Evolutionary conservation across 2,113 vertebrate genomes (phyloP).

Genomic region (Casuarius casuarius): DNA sequence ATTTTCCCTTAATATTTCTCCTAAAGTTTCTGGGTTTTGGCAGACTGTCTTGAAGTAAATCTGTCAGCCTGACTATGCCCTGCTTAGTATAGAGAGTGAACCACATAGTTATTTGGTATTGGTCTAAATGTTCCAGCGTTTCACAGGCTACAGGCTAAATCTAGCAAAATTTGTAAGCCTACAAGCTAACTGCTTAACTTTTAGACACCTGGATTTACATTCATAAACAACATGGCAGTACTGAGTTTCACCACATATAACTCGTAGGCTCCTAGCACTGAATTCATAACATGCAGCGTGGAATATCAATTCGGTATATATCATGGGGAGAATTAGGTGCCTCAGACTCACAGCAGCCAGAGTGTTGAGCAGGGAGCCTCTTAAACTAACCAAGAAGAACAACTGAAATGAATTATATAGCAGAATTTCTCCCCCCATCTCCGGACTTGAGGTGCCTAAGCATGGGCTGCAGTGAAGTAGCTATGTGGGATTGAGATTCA

Average conservation of each 20-base stretch:
- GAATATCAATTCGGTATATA: not conserved
- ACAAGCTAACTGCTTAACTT: not conserved
- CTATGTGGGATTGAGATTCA: not conserved
- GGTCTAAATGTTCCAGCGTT: not conserved
- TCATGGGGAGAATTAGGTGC: not conserved
- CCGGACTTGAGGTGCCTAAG: not conserved
- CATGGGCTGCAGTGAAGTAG: not conserved
- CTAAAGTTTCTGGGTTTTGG: not conserved
- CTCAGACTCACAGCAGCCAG: not conserved
- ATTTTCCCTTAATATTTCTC: not conserved
- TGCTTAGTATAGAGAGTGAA: not conserved
- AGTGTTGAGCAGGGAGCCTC: not conserved
- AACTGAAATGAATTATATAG: not conserved
- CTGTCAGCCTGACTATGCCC: not conserved
- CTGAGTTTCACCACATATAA: fast-evolving
- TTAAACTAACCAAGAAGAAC: not conserved
- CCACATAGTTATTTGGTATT: not conserved
- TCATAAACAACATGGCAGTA: not conserved
- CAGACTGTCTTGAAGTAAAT: not conserved
- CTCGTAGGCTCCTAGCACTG: not conserved
- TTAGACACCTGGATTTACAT: not conserved
- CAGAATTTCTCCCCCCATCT: not conserved
- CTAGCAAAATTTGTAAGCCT: not conserved
- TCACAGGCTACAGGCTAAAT: not conserved
- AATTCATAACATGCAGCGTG: not conserved